Base-by-base conservation (phyloP, 2,888 invertebrate species). In the Catocala sponsa region DNA sequence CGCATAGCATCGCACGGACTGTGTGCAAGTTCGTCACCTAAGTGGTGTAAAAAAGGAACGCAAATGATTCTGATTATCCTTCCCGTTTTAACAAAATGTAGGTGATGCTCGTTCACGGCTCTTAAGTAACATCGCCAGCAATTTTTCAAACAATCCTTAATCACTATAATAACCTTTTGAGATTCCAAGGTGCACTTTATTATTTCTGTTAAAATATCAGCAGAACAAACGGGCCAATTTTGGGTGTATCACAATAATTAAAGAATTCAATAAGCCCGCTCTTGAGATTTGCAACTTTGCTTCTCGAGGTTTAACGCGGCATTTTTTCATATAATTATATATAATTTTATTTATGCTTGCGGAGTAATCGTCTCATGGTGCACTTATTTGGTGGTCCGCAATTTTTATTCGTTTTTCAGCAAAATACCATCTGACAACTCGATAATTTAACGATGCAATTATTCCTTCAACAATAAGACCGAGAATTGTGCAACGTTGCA, bases 361-460 rank as follows among this genome's bases (percentile, higher is more conserved):
- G 52, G 79, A 78, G 79, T 84, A 83, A 84, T 82, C 78, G 74
- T 81, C 73, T 73, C 70, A 70, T 59, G 50, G 67, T 70, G 70
- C 69, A 80, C 85, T 80, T 88, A 81, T 88, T 85, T 78, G 90
- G 89, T 87, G 86, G 86, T 84, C 86, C 65, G 77, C 74, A 81
- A 85, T 85, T 84, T 86, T 81, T 76, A 78, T 78, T 72, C 77
- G 56, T 69, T 71, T 83, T 80, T 74, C 62, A 46, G 69, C 61
- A 58, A 76, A 78, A 78, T 66, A 68, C 70, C 62, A 62, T 74
- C 65, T 61, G 74, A 70, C 73, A 68, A 59, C 68, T 65, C 54
- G 63, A 64, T 76, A 76, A 77, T 74, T 74, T 72, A 65, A 61
- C 52, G 61, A 53, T 53, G 62, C 60, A 70, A 78, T 78, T 80